Conservation (phyloP, 2,888 invertebrate species). For the Ephialtes manifestator region DNA sequence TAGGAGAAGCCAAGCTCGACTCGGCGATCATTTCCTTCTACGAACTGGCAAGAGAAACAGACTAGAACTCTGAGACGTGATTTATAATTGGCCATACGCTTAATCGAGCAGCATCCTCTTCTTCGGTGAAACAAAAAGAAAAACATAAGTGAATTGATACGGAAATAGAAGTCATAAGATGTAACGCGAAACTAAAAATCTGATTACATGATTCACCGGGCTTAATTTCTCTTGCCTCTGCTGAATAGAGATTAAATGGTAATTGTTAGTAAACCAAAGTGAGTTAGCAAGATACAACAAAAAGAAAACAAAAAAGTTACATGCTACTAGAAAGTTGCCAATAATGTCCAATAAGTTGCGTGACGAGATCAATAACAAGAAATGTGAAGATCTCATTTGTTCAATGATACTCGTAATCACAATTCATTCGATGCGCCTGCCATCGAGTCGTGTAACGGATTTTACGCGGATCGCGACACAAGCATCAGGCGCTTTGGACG, state of each 20-base stretch:
- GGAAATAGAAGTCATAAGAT: neutral
- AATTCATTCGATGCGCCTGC: conserved; percentile 52
- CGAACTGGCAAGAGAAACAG: neutral
- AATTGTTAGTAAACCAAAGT: neutral
- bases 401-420: conserved; percentile 44
- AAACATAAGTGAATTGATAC: neutral
- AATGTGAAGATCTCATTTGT: conserved; percentile 44
- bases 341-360: neutral
- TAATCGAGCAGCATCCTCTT: neutral
- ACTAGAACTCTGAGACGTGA: conserved; percentile 12
- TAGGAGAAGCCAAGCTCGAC: neutral
- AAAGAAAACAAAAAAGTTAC: too few species aligned
- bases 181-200: neutral
- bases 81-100: conserved; percentile 13
- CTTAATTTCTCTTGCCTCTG: neutral
- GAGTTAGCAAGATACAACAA: neutral
- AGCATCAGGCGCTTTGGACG: conserved; percentile 11
- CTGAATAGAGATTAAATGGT: neutral
- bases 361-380: conserved; percentile 30
- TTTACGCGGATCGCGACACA: conserved; percentile 44
- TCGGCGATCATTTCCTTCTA: conserved; percentile 9
- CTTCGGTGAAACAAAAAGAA: neutral
- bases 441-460: conserved; percentile 59
- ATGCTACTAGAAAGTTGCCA: neutral
- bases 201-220: neutral